Conservation (phyloP, 64 coral and sea anemone genomes). For the Montipora sp. region DNA sequence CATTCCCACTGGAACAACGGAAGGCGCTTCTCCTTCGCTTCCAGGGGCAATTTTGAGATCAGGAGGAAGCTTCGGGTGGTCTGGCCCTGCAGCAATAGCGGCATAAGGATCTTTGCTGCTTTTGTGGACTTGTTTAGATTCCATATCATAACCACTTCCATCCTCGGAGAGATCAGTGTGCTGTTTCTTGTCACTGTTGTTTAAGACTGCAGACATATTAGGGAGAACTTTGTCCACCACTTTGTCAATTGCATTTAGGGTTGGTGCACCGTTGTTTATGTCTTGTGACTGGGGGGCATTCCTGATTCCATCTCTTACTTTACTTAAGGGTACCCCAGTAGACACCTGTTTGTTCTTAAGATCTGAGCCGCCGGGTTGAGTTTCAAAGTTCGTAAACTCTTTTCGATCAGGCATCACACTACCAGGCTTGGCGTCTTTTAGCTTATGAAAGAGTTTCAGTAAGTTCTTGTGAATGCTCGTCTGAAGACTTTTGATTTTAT, state of each 20-base stretch:
- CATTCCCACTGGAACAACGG: conserved; percentile 54
- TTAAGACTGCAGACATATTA: not conserved
- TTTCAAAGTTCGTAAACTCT: conserved; percentile 39
- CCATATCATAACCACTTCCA: conserved; percentile 31
- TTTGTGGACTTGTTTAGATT: not conserved
- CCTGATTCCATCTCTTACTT: conserved; percentile 42
- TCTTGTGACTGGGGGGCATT: conserved; percentile 3
- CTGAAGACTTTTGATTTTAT: conserved; percentile 54
- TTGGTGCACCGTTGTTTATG: not conserved
- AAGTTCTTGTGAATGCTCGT: conserved; percentile 72
- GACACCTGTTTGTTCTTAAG: not conserved
- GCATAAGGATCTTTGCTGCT: conserved; percentile 69
- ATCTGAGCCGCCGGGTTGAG: not conserved
- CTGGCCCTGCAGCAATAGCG: conserved; percentile 70
- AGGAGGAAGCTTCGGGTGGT: conserved; percentile 62
- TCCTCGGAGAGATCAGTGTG: conserved; percentile 2
- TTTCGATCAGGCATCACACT: conserved; percentile 24
- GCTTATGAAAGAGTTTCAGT: conserved; percentile 68
- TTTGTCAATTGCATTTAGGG: not conserved
- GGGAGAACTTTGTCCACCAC: not conserved
- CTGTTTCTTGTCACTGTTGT: not conserved
- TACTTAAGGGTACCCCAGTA: conserved; percentile 29
- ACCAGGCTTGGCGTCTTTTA: conserved; percentile 32
- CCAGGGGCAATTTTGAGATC: conserved; percentile 50
- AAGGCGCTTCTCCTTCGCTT: conserved; percentile 37